Evolutionary conservation across 2,113 vertebrate genomes (phyloP).

Genomic region (Chionomys nivalis): DNA sequence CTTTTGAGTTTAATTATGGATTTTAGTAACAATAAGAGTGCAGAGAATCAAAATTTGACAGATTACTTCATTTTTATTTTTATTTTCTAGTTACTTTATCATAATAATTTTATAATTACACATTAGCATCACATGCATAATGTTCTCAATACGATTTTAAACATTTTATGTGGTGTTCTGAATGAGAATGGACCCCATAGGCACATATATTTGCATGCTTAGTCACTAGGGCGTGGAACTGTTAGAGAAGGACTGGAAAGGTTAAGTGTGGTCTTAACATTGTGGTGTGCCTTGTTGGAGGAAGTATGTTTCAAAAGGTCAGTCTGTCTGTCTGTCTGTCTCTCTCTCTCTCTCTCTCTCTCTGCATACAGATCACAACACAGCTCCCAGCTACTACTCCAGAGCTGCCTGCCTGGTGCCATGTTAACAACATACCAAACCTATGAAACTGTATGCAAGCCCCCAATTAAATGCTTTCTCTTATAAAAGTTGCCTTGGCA

Average conservation of each 20-base stretch:
- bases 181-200: too few relatives aligned
- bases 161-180: constrained; percentile 2
- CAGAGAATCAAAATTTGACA: constrained; percentile 48
- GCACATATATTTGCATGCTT: background rate
- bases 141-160: constrained; percentile 46
- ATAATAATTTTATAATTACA: constrained; percentile 40
- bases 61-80: constrained; percentile 76
- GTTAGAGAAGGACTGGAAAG: background rate
- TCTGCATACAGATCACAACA: background rate
- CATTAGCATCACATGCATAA: constrained; percentile 61
- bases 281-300: background rate
- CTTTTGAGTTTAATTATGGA: background rate
- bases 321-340: too few relatives aligned
- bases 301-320: background rate
- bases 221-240: background rate
- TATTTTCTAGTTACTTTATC: constrained; percentile 60
- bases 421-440: background rate
- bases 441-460: too few relatives aligned
- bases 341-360: too few relatives aligned
- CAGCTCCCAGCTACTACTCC: too few relatives aligned
- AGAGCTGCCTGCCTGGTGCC: background rate
- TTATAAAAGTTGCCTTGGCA: too few relatives aligned
- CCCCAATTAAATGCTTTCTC: background rate
- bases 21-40: constrained; percentile 5
- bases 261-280: background rate